A percentile compares a stretch with the other conserved stretches of the same genome.
phyloP scores from a whole-genome alignment of 2,797 vertebrate genomes.

The Lophius americanus region DNA sequence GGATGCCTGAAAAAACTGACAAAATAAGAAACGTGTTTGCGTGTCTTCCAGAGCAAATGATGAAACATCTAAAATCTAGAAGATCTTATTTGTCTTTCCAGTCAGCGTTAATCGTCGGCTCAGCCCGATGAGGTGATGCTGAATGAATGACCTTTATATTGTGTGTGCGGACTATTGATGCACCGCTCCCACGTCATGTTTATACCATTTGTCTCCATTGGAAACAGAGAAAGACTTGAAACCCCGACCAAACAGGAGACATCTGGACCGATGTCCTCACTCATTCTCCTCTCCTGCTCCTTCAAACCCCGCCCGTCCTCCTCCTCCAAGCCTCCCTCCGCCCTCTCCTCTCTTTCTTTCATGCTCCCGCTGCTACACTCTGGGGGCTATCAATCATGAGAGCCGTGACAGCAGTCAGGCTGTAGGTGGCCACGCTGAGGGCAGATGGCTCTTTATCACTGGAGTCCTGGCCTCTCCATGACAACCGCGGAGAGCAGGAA shows the following conservation, averaged over 20 bases:
- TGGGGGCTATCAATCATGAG: conserved; percentile 78
- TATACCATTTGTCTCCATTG: conserved; percentile 78
- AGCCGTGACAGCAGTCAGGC: conserved; percentile 69
- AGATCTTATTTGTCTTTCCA: conserved; percentile 11
- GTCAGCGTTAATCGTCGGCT: conserved; percentile 13
- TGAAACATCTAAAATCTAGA: not conserved
- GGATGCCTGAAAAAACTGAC: too few species aligned
- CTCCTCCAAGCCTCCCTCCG: not conserved
- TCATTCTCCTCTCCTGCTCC: conserved; percentile 1
- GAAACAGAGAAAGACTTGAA: conserved; percentile 69
- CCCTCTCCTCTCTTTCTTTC: conserved; percentile 17
- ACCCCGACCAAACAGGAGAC: conserved; percentile 71
- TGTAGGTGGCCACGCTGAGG: conserved; percentile 79
- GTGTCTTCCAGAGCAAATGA: conserved; percentile 9
- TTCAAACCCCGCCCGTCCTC: not conserved
- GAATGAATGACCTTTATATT: conserved; percentile 36
- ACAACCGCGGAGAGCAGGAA: conserved; percentile 79
- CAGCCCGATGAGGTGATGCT: conserved; percentile 38
- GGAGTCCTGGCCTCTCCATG: conserved; percentile 75
- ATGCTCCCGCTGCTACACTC: conserved; percentile 55
- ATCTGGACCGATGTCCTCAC: conserved; percentile 61
- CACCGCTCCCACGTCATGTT: conserved; percentile 64
- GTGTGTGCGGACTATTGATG: conserved; percentile 31
- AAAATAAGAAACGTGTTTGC: not conserved
- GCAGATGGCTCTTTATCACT: conserved; percentile 83